phyloP scores from a whole-genome alignment of 2,113 vertebrate species.

The Lasiurus cinereus region DNA sequence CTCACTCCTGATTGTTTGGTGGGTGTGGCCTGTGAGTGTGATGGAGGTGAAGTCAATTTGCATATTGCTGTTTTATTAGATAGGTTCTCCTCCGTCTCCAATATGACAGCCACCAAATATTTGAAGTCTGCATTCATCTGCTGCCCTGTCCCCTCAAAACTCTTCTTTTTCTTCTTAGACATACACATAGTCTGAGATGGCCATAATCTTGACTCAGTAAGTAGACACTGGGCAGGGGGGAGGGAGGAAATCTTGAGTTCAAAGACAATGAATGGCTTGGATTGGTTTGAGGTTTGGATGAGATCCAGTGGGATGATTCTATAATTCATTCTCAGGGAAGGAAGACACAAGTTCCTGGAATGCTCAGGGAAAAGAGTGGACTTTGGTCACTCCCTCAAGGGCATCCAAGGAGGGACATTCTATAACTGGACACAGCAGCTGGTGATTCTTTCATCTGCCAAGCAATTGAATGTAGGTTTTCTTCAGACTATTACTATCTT shows the following conservation, averaged over 20 bases:
- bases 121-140: neutral
- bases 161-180: neutral
- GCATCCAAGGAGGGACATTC: neutral
- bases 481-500: neutral
- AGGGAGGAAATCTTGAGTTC: constrained; percentile 52
- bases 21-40: no score
- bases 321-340: constrained; percentile 61
- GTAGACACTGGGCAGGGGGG: constrained; percentile 40
- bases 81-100: neutral
- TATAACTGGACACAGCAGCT: neutral
- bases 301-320: neutral
- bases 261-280: constrained; percentile 53
- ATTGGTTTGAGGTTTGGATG: constrained; percentile 67
- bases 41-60: no score
- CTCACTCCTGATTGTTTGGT: no score
- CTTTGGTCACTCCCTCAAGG: neutral
- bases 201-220: constrained; percentile 19
- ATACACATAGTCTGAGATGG: neutral
- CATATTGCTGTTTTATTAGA: no score
- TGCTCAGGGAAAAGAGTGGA: neutral
- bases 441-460: no score
- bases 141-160: neutral
- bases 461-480: neutral
- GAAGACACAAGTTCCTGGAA: constrained; percentile 43
- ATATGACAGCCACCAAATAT: neutral